A percentile compares a stretch with the other conserved stretches of the same genome.
Conservation (phyloP, 2,797 vertebrate species). For the Syngnathus acus region DNA sequence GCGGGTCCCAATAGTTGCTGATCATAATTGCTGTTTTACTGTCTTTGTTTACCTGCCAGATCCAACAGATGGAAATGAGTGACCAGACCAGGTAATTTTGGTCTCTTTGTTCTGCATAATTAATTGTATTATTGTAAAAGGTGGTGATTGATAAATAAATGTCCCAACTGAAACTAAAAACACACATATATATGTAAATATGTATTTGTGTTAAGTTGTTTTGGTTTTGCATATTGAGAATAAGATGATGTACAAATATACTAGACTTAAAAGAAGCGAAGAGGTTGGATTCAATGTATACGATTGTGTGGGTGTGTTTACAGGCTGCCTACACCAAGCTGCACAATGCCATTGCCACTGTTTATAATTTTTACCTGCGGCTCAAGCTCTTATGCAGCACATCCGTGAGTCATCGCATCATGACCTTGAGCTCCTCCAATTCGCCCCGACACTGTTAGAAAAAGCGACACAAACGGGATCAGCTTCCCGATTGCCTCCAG, state of each 20-base stretch:
- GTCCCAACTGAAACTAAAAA: background rate
- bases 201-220: background rate
- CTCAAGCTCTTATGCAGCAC: conserved; percentile 22
- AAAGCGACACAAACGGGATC: background rate
- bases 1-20: background rate
- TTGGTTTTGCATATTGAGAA: background rate
- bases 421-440: conserved; percentile 40
- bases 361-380: conserved; percentile 7
- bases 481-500: background rate
- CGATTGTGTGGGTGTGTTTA: background rate
- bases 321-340: background rate
- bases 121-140: background rate
- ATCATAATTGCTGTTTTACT: background rate
- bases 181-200: background rate
- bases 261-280: background rate
- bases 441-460: conserved; percentile 1
- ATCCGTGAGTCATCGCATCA: conserved; percentile 49
- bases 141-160: background rate
- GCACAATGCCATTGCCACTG: background rate
- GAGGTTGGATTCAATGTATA: background rate
- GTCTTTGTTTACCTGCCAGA: background rate
- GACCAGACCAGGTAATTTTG: background rate
- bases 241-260: background rate
- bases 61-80: background rate
- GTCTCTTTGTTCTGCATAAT: background rate